Conservation (phyloP, 2,113 vertebrate species). For the Oostethus manadensis region DNA sequence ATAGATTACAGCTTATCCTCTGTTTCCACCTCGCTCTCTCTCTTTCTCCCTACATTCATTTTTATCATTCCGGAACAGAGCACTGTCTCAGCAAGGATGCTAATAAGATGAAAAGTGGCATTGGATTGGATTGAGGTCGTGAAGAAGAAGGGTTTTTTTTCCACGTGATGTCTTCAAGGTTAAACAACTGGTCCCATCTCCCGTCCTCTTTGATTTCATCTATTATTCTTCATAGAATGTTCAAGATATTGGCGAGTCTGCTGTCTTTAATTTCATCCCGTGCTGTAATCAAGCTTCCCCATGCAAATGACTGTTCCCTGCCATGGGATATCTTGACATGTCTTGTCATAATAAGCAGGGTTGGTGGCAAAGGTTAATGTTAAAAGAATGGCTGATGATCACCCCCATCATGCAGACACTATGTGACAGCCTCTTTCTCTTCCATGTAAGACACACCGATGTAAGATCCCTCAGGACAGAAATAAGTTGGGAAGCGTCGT, state of each 20-base stretch:
- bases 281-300: constrained; percentile 52
- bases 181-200: constrained; percentile 56
- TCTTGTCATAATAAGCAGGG: constrained; percentile 52
- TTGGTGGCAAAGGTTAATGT: constrained; percentile 31
- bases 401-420: constrained; percentile 20
- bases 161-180: constrained; percentile 65
- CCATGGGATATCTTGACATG: constrained; percentile 41
- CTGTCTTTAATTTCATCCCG: constrained; percentile 46
- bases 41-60: constrained; percentile 24
- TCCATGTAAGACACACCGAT: constrained; percentile 14
- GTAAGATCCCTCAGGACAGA: constrained; percentile 40
- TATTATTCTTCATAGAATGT: constrained; percentile 50
- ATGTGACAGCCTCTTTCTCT: constrained; percentile 24
- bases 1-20: constrained; percentile 35
- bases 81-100: constrained; percentile 51
- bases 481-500: constrained; percentile 53
- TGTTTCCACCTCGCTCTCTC: constrained; percentile 31
- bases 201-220: constrained; percentile 50
- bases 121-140: constrained; percentile 33
- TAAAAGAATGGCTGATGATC: constrained; percentile 30
- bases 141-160: constrained; percentile 34
- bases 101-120: constrained; percentile 65
- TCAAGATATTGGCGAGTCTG: constrained; percentile 22
- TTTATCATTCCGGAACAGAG: constrained; percentile 56
- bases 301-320: constrained; percentile 39